phyloP scores from a whole-genome alignment of 2,113 vertebrate species.

The Myrmecobius fasciatus region DNA sequence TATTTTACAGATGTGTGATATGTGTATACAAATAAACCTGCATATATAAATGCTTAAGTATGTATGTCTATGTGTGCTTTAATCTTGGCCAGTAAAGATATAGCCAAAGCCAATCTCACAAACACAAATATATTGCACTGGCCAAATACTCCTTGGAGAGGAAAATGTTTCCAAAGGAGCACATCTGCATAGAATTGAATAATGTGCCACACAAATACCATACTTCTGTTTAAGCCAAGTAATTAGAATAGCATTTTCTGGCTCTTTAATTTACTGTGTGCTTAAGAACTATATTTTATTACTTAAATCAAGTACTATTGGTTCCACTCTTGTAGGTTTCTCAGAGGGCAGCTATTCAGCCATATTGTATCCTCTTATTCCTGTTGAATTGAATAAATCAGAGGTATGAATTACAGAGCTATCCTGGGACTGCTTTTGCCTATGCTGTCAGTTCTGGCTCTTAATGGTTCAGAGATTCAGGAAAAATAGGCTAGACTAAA shows the following conservation, averaged over 20 bases:
- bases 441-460: constrained; percentile 19
- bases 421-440: background rate
- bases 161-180: constrained; percentile 17
- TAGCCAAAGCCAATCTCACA: constrained; percentile 13
- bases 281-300: constrained; percentile 53
- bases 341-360: background rate
- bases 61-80: background rate
- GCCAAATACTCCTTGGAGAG: constrained; percentile 3
- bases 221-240: constrained; percentile 22
- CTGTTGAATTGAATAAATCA: background rate
- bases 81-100: constrained; percentile 13
- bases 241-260: constrained; percentile 37
- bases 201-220: constrained; percentile 47
- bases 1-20: too few species aligned
- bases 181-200: constrained; percentile 62
- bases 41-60: too few species aligned
- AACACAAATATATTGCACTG: constrained; percentile 39
- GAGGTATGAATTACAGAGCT: constrained; percentile 31
- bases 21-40: background rate
- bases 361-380: constrained; percentile 1
- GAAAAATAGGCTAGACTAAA: constrained; percentile 18
- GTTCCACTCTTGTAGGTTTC: background rate
- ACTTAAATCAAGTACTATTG: constrained; percentile 43
- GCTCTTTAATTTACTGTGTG: constrained; percentile 19
- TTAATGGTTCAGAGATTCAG: constrained; percentile 44